Base-by-base conservation (phyloP, 2,888 invertebrate genomes). In the Mesorhabditis sp. region DNA sequence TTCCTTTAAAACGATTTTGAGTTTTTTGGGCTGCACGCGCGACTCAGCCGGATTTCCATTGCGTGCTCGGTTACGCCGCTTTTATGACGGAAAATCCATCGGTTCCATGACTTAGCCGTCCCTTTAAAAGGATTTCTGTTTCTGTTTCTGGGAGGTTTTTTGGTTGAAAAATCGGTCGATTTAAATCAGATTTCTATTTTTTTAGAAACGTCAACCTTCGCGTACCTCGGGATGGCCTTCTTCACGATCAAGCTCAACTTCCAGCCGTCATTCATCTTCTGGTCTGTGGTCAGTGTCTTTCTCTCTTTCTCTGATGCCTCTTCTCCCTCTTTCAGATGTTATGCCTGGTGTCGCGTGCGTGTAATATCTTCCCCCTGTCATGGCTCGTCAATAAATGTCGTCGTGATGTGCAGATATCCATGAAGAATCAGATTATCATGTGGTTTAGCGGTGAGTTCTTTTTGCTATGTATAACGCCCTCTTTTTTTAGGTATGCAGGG, bases 371-470 rank as follows among this genome's bases (percentile, higher is more conserved):
- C 86, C 97, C 97, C 1, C 88, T 98, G 67, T 93, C 95, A 0
- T 90, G 92, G 83, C 89, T 97, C 58, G 93, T 95, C 69, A 98
- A 98, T 87, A 92, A 92, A 87, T 98, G 97, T 87, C 68, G 78
- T 15, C 96, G 96, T 88, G 76, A 77, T 68, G 74, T 77, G n/a
- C 95, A 95, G 87, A 97, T 98, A 71, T 96, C 95, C 0, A 92
- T 91, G 86, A 94, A 95, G 88, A 96, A 95, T 94, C 95, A 95
- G 91, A 95, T 96, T 85, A 95, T 97, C 72, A 97, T 97, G 96
- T 97, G 96, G 96, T 96, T 96, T 87, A 95, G 95, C 86, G 93
- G 91, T 91, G 86, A 87, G 89, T 87, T 70, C 15, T 66, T 45
- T 66, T 41, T 45, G 28, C 43, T n/a, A n/a, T 13, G n/a, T 67